These are phyloP conservation scores for Naja naja DNA, from an alignment of 2,113 vertebrate species.

Conservation along the genomic window DNA sequence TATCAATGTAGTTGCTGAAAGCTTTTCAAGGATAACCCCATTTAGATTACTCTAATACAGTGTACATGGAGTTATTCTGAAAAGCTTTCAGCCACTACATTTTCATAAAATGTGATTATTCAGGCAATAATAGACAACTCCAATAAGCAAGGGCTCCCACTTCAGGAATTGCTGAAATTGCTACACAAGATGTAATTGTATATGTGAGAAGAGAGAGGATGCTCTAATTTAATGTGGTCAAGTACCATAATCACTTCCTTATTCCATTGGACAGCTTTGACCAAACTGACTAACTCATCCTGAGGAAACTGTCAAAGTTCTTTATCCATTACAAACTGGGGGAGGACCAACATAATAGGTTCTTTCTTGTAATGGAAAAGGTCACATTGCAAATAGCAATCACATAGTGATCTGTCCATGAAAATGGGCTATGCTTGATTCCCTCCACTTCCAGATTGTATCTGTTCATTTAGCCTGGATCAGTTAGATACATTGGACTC, in stretches of 20 bases:
- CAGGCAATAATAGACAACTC: not conserved
- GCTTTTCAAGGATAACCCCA: not conserved
- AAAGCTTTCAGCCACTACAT: not conserved
- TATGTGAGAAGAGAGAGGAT: not conserved
- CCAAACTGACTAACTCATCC: not conserved
- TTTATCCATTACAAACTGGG: not conserved
- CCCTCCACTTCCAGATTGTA: not conserved
- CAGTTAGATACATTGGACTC: not conserved
- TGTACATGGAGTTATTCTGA: not conserved
- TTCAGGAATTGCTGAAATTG: not conserved
- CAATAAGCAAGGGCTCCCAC: not conserved
- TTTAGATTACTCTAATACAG: not conserved
- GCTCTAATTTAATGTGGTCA: not conserved
- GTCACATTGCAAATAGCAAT: not conserved
- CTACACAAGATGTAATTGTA: not conserved
- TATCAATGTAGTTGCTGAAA: not conserved
- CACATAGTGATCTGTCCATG: not conserved
- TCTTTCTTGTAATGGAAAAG: not conserved
- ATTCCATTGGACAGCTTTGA: not conserved
- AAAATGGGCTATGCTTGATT: not conserved
- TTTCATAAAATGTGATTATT: not conserved
- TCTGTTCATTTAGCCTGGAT: not conserved
- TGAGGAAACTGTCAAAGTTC: not conserved
- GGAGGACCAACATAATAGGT: not conserved
- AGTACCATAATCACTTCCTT: not conserved